Conservation (phyloP, 2,888 invertebrate genomes). For the Schizotus pectinicornis region DNA sequence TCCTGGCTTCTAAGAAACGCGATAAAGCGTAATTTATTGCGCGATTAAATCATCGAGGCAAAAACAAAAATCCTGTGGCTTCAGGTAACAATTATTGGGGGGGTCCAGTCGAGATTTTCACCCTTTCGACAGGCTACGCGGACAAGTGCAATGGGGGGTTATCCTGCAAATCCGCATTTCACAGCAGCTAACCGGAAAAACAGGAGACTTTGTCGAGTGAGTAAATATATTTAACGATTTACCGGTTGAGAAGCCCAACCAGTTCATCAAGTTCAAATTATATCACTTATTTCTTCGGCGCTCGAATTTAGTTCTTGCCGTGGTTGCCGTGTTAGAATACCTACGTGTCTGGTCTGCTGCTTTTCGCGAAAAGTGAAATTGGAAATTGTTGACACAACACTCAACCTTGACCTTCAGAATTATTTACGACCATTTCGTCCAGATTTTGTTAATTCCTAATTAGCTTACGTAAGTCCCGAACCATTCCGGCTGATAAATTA, state of each 20-base stretch:
- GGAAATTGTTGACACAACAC: constrained; percentile 5
- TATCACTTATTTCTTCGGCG: constrained; percentile 18
- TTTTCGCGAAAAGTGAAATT: constrained; percentile 28
- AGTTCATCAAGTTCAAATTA: constrained; percentile 31
- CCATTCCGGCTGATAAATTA: constrained; percentile 28
- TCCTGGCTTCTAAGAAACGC: not conserved
- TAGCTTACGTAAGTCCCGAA: constrained; percentile 33
- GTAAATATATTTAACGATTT: constrained; percentile 40
- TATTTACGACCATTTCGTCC: constrained; percentile 31
- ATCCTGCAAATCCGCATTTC: no score
- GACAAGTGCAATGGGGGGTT: no score
- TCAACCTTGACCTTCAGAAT: constrained; percentile 36
- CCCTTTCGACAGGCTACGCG: no score
- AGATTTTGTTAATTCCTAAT: constrained; percentile 31
- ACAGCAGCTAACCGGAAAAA: constrained; percentile 35
- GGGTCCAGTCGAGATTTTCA: no score
- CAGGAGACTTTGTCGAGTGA: constrained; percentile 38
- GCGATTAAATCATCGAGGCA: no score
- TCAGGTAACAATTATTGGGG: no score
- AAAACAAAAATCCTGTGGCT: no score
- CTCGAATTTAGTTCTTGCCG: constrained; percentile 18
- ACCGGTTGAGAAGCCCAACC: constrained; percentile 40
- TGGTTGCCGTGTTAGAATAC: constrained; percentile 12
- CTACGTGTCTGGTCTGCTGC: constrained; percentile 2
- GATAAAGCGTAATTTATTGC: no score